Conservation (phyloP, 2,888 invertebrate species). For the Cataglyphis cursor region DNA sequence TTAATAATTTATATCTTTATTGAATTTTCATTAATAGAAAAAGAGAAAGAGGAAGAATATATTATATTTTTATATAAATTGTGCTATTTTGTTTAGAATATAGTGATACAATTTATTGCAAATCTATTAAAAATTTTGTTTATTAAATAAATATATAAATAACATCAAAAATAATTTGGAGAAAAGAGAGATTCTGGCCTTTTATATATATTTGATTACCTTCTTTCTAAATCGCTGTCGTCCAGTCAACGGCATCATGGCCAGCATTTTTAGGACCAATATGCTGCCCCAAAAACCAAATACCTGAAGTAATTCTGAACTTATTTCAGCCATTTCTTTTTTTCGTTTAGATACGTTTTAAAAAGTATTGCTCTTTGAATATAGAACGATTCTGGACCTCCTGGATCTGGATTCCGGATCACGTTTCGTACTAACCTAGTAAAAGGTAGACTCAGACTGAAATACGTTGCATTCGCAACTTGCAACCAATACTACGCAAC, state of each 20-base stretch:
- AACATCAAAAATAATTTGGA: background rate
- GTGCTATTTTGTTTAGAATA: background rate
- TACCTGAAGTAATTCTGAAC: slow-evolving; percentile 70
- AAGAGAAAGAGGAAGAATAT: background rate
- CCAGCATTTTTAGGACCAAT: slow-evolving; percentile 78
- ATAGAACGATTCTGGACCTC: no score
- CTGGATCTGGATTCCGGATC: no score
- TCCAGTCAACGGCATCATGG: slow-evolving; percentile 73
- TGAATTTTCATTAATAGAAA: background rate
- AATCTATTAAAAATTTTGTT: background rate
- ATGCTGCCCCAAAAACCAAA: slow-evolving; percentile 81
- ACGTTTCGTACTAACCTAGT: background rate
- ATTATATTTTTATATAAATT: no score
- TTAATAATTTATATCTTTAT: background rate
- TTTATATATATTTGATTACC: background rate
- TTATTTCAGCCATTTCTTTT: slow-evolving; percentile 23
- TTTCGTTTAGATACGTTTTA: background rate
- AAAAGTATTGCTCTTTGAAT: background rate
- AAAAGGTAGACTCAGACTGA: background rate
- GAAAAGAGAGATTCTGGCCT: background rate
- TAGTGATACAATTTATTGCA: background rate
- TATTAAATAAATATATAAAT: background rate
- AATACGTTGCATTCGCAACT: no score
- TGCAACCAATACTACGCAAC: no score
- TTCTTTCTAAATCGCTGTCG: slow-evolving; percentile 77